Percentiles rank a stretch among this genome's conserved stretches.
These are phyloP conservation scores for Hypanus sabinus DNA, from an alignment of 2,113 vertebrate species.

Conservation along the genomic window DNA sequence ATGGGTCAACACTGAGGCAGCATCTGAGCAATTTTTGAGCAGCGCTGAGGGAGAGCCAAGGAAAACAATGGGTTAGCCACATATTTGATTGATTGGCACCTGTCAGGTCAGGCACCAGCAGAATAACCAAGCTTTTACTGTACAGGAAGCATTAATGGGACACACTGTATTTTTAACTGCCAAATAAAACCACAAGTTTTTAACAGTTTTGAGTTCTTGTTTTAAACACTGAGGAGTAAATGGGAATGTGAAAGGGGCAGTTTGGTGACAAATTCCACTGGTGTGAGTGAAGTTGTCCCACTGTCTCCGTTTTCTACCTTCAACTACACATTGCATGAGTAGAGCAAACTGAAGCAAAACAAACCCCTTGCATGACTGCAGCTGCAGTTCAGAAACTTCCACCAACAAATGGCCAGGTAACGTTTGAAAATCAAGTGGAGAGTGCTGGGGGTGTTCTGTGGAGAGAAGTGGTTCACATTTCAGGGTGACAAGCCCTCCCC, in stretches of 20 bases:
- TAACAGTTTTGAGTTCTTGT: neutral
- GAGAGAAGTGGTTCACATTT: no score
- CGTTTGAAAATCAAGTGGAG: neutral
- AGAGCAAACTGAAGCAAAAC: neutral
- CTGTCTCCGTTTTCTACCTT: neutral
- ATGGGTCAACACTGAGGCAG: no score
- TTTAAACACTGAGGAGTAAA: neutral
- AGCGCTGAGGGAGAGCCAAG: no score
- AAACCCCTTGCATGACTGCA: neutral
- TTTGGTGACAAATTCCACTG: neutral
- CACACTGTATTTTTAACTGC: conserved; percentile 61
- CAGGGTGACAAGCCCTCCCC: no score
- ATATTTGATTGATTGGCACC: no score
- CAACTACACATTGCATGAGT: neutral
- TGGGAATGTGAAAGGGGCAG: neutral
- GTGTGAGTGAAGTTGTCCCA: neutral
- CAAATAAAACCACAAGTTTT: conserved; percentile 64
- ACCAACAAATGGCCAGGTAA: neutral
- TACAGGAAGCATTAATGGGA: conserved; percentile 64
- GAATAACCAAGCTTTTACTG: conserved; percentile 41
- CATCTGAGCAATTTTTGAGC: no score
- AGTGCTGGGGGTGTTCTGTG: no score
- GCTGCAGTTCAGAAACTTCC: neutral
- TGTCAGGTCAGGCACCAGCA: no score
- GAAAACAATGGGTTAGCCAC: no score